Conservation (phyloP, 1,140 invertebrate species). For the Pantala flavescens region DNA sequence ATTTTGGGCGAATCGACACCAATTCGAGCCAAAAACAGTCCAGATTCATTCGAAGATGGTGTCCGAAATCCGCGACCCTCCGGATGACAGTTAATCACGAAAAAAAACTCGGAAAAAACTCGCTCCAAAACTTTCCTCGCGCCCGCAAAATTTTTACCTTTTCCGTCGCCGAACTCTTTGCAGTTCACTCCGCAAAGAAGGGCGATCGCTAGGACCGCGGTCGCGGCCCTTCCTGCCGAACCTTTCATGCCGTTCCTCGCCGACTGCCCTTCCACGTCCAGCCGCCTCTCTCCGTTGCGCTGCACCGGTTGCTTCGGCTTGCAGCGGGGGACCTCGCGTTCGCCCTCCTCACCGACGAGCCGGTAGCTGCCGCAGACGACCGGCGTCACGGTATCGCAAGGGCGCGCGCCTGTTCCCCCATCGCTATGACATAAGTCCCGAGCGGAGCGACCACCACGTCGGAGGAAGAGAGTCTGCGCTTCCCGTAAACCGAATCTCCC, state of each 20-base stretch:
- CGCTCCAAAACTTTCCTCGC: too few species aligned
- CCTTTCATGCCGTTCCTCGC: background rate
- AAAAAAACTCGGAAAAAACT: too few species aligned
- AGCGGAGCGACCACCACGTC: background rate
- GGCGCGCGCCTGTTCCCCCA: background rate
- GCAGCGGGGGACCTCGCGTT: background rate
- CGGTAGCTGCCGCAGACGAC: background rate
- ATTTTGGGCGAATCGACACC: too few species aligned
- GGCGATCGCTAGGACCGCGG: background rate
- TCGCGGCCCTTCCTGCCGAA: background rate
- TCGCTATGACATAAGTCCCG: background rate
- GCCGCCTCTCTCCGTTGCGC: background rate
- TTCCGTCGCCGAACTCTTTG: background rate
- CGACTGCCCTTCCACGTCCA: background rate
- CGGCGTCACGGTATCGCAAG: background rate
- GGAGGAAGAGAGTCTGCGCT: background rate
- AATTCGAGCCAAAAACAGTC: too few species aligned
- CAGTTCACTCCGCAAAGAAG: background rate
- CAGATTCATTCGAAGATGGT: too few species aligned
- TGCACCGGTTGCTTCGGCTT: background rate
- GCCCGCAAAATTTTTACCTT: background rate
- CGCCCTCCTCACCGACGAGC: background rate
- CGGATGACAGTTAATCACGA: too few species aligned
- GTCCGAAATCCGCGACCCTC: too few species aligned
- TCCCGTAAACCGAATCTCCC: background rate